Conservation (phyloP, 1,140 invertebrate species). For the Bicyclus anynana region DNA sequence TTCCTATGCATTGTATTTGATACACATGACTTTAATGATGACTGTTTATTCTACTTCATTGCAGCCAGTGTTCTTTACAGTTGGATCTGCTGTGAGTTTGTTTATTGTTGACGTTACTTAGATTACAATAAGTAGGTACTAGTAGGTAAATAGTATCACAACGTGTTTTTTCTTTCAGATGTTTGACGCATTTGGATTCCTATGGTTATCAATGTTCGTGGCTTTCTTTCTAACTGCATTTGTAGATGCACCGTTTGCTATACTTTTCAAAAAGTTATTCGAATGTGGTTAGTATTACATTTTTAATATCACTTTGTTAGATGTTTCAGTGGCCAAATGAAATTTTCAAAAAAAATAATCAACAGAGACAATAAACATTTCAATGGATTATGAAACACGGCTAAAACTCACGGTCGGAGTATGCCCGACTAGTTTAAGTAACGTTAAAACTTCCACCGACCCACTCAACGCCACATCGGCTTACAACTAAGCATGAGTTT, state of each 20-base stretch:
- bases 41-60: constrained; percentile 6
- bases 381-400: no score
- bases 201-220: constrained; percentile 12
- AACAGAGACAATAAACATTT: no score
- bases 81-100: constrained; percentile 11
- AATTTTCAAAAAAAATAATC: no score
- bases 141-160: no score
- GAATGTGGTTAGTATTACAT: constrained; percentile 9
- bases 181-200: constrained; percentile 7
- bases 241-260: constrained; percentile 35
- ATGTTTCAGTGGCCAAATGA: no score
- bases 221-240: constrained; percentile 31
- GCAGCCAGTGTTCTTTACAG: constrained; percentile 16
- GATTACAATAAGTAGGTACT: neutral
- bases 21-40: constrained; percentile 49
- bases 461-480: no score
- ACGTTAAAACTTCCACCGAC: no score
- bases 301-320: no score
- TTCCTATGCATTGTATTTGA: constrained; percentile 73
- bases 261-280: constrained; percentile 15
- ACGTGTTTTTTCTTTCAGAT: constrained; percentile 13
- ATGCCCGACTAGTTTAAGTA: no score
- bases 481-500: no score
- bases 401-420: no score
- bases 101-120: neutral